Percentiles rank a stretch among this genome's conserved stretches.
These are phyloP conservation scores for Sycophila texana DNA, from an alignment of 2,888 invertebrate species.

Conservation along the genomic window DNA sequence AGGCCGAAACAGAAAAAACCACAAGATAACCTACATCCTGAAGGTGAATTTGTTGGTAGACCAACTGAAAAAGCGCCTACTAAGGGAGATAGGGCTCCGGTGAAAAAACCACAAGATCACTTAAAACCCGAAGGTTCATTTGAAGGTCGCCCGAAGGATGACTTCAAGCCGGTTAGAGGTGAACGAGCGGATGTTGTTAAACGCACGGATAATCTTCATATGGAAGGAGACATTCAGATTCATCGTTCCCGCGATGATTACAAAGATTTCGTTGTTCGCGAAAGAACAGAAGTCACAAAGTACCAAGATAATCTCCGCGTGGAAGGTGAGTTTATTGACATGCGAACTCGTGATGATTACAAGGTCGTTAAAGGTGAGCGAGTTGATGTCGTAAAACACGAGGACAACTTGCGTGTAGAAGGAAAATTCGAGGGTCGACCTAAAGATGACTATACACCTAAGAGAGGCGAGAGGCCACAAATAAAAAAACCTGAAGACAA, in stretches of 20 bases:
- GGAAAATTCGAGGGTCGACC: constrained; percentile 61
- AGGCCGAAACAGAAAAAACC: constrained; percentile 69
- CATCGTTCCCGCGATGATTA: constrained; percentile 76
- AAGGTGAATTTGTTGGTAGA: constrained; percentile 75
- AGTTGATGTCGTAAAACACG: constrained; percentile 75
- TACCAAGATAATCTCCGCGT: constrained; percentile 77
- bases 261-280: constrained; percentile 68
- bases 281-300: constrained; percentile 75
- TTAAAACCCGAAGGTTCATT: constrained; percentile 71
- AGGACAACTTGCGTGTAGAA: constrained; percentile 74
- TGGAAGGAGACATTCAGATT: constrained; percentile 77
- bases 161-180: constrained; percentile 75
- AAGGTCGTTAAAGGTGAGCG: constrained; percentile 77
- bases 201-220: constrained; percentile 76
- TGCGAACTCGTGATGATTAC: constrained; percentile 76
- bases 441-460: constrained; percentile 63
- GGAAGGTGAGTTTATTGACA: constrained; percentile 79
- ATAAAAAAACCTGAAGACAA: constrained; percentile 78
- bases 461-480: constrained; percentile 74
- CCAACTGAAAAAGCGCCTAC: constrained; percentile 68
- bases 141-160: constrained; percentile 68
- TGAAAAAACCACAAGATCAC: constrained; percentile 70
- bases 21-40: constrained; percentile 75
- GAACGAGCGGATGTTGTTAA: constrained; percentile 73
- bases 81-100: constrained; percentile 70